Percentiles rank a stretch among this genome's conserved stretches.
These are phyloP conservation scores for Hippocampus comes DNA, from an alignment of 2,113 vertebrate genomes.

Conservation along the genomic window DNA sequence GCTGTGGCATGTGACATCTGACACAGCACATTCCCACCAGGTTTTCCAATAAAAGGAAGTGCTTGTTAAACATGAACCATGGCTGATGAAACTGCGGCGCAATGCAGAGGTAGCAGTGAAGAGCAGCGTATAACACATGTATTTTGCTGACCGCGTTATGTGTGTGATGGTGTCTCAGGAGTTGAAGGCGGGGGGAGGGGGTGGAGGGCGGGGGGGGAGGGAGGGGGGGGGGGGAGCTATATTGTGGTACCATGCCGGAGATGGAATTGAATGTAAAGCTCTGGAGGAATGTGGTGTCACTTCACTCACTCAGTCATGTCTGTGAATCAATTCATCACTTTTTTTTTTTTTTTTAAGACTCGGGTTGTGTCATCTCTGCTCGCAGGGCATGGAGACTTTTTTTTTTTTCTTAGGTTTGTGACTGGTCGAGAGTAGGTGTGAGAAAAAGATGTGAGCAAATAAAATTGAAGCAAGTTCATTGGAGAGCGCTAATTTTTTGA, in stretches of 20 bases:
- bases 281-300: constrained; percentile 45
- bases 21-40: constrained; percentile 41
- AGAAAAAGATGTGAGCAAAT: constrained; percentile 9
- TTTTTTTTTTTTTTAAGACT: constrained; percentile 41
- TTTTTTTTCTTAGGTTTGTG: constrained; percentile 14
- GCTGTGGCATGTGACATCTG: not conserved
- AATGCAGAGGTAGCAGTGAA: constrained; percentile 48
- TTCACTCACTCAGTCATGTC: constrained; percentile 52
- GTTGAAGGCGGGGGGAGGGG: constrained; percentile 16
- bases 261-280: constrained; percentile 43
- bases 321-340: constrained; percentile 53
- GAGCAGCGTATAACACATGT: constrained; percentile 4
- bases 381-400: constrained; percentile 16
- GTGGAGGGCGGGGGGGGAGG: no score
- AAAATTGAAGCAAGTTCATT: constrained; percentile 1
- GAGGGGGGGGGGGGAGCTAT: constrained; percentile 18
- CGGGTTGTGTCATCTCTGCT: constrained; percentile 41
- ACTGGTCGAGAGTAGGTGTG: constrained; percentile 12
- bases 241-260: constrained; percentile 28
- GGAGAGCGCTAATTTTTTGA: constrained; percentile 20
- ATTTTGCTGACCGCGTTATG: constrained; percentile 2
- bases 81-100: constrained; percentile 73
- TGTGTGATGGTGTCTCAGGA: not conserved
- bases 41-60: constrained; percentile 68
- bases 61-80: constrained; percentile 66